Conservation (phyloP, 1,140 invertebrate species). For the Calephelis nemesis region DNA sequence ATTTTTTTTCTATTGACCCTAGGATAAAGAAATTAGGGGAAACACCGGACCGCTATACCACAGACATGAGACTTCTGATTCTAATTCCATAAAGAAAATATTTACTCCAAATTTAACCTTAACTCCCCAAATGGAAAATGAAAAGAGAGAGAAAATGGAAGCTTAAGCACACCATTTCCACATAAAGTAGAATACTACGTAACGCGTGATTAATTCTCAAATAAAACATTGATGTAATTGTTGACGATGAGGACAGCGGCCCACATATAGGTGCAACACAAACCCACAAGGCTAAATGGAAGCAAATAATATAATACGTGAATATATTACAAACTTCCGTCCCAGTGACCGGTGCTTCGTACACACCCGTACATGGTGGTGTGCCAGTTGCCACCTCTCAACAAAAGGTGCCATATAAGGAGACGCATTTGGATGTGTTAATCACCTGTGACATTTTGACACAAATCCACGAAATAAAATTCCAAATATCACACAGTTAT, state of each 20-base stretch:
- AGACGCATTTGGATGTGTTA: slow-evolving; percentile 35
- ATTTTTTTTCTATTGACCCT: too few relatives aligned
- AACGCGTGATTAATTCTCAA: slow-evolving; percentile 10
- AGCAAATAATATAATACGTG: slow-evolving; percentile 25
- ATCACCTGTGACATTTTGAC: slow-evolving; percentile 6
- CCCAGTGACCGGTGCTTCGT: slow-evolving; percentile 39
- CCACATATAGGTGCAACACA: slow-evolving; percentile 5
- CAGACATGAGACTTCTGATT: too few relatives aligned
- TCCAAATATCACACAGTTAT: background rate
- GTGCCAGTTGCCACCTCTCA: slow-evolving; percentile 34
- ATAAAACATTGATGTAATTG: slow-evolving; percentile 14
- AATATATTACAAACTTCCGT: slow-evolving; percentile 59
- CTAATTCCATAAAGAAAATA: too few relatives aligned
- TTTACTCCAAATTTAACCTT: too few relatives aligned
- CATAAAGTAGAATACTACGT: background rate
- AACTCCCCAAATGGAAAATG: too few relatives aligned
- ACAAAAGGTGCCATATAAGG: slow-evolving; percentile 27
- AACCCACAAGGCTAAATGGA: slow-evolving; percentile 11
- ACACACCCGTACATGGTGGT: slow-evolving; percentile 32
- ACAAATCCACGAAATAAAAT: background rate
- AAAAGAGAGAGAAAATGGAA: too few relatives aligned
- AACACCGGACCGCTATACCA: too few relatives aligned
- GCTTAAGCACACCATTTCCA: background rate
- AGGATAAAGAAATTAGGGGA: too few relatives aligned
- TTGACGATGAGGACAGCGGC: slow-evolving; percentile 12